These are phyloP conservation scores for Drosophila borborema DNA, from an alignment of 2,888 invertebrate genomes.

Conservation along the genomic window DNA sequence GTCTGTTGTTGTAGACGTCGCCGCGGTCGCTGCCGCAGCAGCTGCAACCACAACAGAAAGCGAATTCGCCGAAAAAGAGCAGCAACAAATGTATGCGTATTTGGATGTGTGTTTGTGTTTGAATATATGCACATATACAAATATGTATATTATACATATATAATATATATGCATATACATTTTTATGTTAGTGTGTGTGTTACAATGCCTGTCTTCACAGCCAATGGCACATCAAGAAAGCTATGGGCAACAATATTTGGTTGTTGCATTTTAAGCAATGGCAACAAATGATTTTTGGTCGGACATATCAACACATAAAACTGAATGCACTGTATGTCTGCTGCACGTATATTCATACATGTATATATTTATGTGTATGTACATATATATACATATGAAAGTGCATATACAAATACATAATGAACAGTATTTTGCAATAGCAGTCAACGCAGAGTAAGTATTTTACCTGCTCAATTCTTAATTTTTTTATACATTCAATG, in stretches of 20 bases:
- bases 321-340: conserved; percentile 8
- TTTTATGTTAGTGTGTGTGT: conserved; percentile 10
- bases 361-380: not conserved
- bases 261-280: conserved; percentile 40
- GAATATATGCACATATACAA: not conserved
- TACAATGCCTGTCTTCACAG: conserved; percentile 11
- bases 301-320: conserved; percentile 21
- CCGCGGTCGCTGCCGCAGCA: conserved; percentile 35
- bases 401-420: not conserved
- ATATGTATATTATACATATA: not conserved
- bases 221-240: conserved; percentile 12
- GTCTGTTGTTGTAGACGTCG: conserved; percentile 16
- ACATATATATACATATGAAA: not conserved
- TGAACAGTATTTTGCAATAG: conserved; percentile 28
- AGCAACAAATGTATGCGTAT: conserved; percentile 52
- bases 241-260: conserved; percentile 35
- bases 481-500: conserved; percentile 27
- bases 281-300: conserved; percentile 51
- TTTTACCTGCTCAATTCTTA: conserved; percentile 15
- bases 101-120: conserved; percentile 5
- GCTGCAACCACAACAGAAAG: conserved; percentile 58
- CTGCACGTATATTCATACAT: not conserved
- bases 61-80: conserved; percentile 58
- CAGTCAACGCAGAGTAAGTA: conserved; percentile 19
- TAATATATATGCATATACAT: not conserved